phyloP scores from a whole-genome alignment of 2,888 invertebrate species.

The Sycophila texana region DNA sequence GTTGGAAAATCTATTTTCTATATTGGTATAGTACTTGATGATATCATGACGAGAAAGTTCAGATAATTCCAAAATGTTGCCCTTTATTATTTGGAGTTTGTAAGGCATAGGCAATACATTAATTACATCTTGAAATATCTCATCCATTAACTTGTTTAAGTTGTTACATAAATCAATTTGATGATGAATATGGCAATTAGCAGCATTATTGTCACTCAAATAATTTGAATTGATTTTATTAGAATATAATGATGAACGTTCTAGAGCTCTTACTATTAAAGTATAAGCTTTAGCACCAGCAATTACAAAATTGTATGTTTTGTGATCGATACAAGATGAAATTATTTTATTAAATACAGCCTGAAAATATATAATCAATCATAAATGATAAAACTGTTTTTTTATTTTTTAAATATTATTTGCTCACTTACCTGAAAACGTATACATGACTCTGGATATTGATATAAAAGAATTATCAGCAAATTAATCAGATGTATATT shows the following conservation, averaged over 20 bases:
- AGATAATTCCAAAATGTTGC: conserved; percentile 64
- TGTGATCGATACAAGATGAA: conserved; percentile 65
- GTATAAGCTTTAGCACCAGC: conserved; percentile 69
- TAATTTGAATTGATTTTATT: conserved; percentile 61
- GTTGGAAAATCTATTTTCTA: conserved; percentile 68
- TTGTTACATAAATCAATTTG: conserved; percentile 66
- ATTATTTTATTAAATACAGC: conserved; percentile 63
- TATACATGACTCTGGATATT: conserved; percentile 70
- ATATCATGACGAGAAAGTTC: conserved; percentile 64
- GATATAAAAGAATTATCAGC: conserved; percentile 65
- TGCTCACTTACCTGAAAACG: conserved; percentile 66
- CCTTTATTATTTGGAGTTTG: conserved; percentile 4
- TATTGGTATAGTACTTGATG: conserved; percentile 64
- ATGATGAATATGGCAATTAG: conserved; percentile 55
- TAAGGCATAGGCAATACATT: conserved; percentile 56
- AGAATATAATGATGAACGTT: conserved; percentile 67
- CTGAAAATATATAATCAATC: conserved; percentile 59
- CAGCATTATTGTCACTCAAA: conserved; percentile 64
- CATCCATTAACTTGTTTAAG: conserved; percentile 68
- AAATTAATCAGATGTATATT: conserved; percentile 64
- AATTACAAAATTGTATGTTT: conserved; percentile 61
- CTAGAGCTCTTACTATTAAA: conserved; percentile 66
- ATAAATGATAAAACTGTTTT: neutral
- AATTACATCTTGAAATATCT: conserved; percentile 65
- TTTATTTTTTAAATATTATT: neutral